Base-by-base conservation (phyloP, 1,140 invertebrate species). In the Camponotus vicinus region DNA sequence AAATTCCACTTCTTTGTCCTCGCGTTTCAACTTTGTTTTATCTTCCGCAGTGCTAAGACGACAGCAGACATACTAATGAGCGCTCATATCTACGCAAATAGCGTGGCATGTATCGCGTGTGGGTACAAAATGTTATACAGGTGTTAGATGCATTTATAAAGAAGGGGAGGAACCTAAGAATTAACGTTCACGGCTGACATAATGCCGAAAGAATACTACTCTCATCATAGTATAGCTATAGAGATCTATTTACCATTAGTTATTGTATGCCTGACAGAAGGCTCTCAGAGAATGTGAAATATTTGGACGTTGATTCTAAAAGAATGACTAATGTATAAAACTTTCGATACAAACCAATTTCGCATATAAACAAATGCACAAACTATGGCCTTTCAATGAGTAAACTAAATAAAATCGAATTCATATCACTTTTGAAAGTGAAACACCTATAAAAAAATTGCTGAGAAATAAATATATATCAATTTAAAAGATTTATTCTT, bases 51-150 rank as follows among this genome's bases (percentile, higher is more conserved):
- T 15, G 83, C 64, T 34, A 67, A 85, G n/a, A 18, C 40, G 64
- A 37, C 84, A 27, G 49, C 37, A 42, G 40, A 67, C 83, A 85
- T 85, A 85, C 75, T 80, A 85, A 85, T 59, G 75, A 85, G 49
- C 63, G 40, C 27, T 85, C 32, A 66, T 45, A 79, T 45, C 34
- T 52, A 82, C 52, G 55, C 42, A 45, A 55, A 69, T 73, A 59
- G 27, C 34, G 34, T 70, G 45, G 66, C 57, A 42, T 55, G 77
- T 79, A 69, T 32, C 79, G 55, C 32, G 64, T 67, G 67, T 73
- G 55, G 21, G 37, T 82, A 82, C 67, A 45, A 82, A 82, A 67
- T 73, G 79, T 82, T 82, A 71, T 82, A 82, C 79, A 73, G 79
- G n/a, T 82, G 79, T 82, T 82, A 73, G 79, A 82, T 18, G 69